These are phyloP conservation scores for Podilymbus podiceps DNA, from an alignment of 2,113 vertebrate genomes.

Conservation along the genomic window DNA sequence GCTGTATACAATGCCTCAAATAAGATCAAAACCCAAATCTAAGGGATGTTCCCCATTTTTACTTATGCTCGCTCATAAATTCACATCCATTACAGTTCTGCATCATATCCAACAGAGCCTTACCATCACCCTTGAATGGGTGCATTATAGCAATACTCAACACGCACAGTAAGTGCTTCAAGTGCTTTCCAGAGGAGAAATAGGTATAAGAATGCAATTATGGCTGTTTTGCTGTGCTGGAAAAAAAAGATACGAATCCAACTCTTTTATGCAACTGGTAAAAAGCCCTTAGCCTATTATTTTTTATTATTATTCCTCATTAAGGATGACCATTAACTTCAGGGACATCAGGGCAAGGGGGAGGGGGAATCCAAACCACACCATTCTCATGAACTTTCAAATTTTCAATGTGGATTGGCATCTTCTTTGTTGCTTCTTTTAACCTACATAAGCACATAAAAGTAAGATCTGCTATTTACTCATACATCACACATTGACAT, in stretches of 20 bases:
- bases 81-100: neutral
- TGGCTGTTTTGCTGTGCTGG: neutral
- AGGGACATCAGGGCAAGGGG: fast-evolving
- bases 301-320: neutral
- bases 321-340: neutral
- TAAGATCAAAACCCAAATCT: neutral
- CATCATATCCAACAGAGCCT: fast-evolving
- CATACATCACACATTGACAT: neutral
- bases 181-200: neutral
- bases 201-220: neutral
- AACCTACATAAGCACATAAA: neutral
- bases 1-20: neutral
- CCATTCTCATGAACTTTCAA: fast-evolving
- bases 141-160: neutral
- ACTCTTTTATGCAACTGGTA: neutral
- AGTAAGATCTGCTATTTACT: neutral
- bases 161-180: neutral
- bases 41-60: neutral
- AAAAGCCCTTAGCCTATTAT: neutral
- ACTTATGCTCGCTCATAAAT: neutral
- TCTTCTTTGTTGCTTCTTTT: neutral
- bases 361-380: neutral
- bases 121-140: neutral
- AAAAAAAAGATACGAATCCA: neutral
- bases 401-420: fast-evolving